Percentiles rank a stretch among this genome's conserved stretches.
These are phyloP conservation scores for Cataglyphis altisquamis DNA, from an alignment of 2,888 invertebrate species.

Conservation along the genomic window DNA sequence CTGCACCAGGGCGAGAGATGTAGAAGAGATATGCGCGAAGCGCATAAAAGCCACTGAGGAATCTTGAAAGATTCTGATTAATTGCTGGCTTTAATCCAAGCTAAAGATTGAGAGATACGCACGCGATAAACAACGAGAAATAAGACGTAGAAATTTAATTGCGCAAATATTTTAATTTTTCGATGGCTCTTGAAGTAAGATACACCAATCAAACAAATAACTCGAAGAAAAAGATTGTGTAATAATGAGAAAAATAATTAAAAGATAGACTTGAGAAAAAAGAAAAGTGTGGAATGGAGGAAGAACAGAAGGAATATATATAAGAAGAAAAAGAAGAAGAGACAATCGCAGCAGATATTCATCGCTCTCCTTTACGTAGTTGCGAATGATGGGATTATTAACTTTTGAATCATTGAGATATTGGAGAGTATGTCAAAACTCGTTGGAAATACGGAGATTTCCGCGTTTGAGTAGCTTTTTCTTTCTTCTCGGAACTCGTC, in stretches of 20 bases:
- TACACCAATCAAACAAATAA: neutral
- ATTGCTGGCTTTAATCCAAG: neutral
- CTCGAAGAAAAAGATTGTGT: neutral
- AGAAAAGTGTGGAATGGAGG: neutral
- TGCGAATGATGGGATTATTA: slow-evolving; percentile 23
- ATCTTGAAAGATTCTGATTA: slow-evolving; percentile 1
- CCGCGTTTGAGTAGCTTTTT: neutral
- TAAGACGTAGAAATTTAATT: neutral
- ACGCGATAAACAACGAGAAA: neutral
- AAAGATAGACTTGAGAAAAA: neutral
- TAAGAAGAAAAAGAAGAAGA: neutral
- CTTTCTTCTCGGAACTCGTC: neutral
- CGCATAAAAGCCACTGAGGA: neutral
- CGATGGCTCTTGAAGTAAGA: neutral
- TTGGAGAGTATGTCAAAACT: neutral
- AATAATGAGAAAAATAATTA: neutral
- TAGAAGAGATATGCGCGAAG: neutral
- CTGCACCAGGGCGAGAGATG: neutral
- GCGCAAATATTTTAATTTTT: slow-evolving; percentile 19
- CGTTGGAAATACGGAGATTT: neutral
- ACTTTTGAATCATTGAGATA: neutral
- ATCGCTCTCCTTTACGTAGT: neutral
- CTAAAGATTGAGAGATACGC: neutral
- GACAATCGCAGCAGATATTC: neutral
- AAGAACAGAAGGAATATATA: neutral